Conservation (phyloP, 2,888 invertebrate species). For the Cosmia pyralina region DNA sequence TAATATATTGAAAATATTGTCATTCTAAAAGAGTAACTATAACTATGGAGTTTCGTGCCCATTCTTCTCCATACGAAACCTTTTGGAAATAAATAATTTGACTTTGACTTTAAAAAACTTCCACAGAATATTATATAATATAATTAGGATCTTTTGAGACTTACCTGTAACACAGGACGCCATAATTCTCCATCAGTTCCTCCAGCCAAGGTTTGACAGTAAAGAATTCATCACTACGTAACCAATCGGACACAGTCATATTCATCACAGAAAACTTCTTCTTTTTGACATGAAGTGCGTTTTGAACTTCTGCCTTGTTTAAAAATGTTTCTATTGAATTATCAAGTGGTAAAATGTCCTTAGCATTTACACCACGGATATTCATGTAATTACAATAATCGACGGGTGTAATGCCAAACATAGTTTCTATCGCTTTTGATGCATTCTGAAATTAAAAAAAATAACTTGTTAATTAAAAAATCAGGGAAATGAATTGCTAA, state of each 20-base stretch:
- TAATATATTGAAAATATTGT: too few species aligned
- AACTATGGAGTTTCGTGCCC: too few species aligned
- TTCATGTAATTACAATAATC: constrained; percentile 12
- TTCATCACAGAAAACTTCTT: not conserved
- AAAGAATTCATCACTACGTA: not conserved
- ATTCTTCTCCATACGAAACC: too few species aligned
- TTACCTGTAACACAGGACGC: constrained; percentile 55
- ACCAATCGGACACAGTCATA: not conserved
- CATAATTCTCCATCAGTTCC: constrained; percentile 59
- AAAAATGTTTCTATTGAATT: constrained; percentile 20
- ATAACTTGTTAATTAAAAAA: too few species aligned
- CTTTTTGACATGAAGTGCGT: constrained; percentile 18
- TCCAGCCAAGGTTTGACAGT: constrained; percentile 43
- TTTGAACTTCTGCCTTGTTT: constrained; percentile 20
- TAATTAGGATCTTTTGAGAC: not conserved
- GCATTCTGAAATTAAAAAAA: constrained; percentile 5
- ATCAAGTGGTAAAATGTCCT: not conserved
- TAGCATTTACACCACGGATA: too few species aligned
- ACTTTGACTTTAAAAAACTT: not conserved
- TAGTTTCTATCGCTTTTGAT: not conserved
- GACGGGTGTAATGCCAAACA: not conserved
- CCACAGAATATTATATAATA: not conserved
- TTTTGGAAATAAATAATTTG: too few species aligned
- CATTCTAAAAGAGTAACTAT: too few species aligned
- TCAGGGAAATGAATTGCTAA: too few species aligned